These are phyloP conservation scores for Eristalis tenax DNA, from an alignment of 2,888 invertebrate species.

Conservation along the genomic window DNA sequence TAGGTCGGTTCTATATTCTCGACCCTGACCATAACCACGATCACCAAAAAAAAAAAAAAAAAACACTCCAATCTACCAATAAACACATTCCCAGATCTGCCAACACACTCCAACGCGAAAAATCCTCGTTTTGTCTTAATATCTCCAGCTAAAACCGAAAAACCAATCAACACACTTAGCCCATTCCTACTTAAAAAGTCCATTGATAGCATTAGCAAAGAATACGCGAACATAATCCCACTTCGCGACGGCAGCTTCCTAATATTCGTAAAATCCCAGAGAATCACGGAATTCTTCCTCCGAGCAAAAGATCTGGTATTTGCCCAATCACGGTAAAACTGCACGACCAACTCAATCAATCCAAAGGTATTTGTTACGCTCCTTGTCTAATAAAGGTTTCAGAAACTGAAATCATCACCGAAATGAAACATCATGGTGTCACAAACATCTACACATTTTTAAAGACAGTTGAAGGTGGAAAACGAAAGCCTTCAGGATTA, in stretches of 20 bases:
- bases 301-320: background rate
- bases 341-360: background rate
- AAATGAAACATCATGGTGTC: slow-evolving; percentile 5
- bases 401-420: slow-evolving; percentile 4
- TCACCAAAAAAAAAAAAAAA: background rate
- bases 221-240: background rate
- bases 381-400: background rate
- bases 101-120: background rate
- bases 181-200: background rate
- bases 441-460: slow-evolving; percentile 4
- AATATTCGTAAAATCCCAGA: background rate
- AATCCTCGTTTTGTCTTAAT: background rate
- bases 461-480: background rate
- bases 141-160: background rate
- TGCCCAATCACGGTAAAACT: background rate
- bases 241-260: background rate
- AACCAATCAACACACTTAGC: background rate
- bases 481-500: background rate
- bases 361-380: background rate
- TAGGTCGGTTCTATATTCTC: too few relatives aligned
- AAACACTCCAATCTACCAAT: background rate
- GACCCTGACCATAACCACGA: background rate
- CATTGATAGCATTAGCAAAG: background rate
- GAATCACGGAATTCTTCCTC: slow-evolving; percentile 1
- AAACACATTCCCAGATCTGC: background rate